These are phyloP conservation scores for Sorex maritimensis DNA, from an alignment of 2,797 vertebrate genomes.

Conservation along the genomic window DNA sequence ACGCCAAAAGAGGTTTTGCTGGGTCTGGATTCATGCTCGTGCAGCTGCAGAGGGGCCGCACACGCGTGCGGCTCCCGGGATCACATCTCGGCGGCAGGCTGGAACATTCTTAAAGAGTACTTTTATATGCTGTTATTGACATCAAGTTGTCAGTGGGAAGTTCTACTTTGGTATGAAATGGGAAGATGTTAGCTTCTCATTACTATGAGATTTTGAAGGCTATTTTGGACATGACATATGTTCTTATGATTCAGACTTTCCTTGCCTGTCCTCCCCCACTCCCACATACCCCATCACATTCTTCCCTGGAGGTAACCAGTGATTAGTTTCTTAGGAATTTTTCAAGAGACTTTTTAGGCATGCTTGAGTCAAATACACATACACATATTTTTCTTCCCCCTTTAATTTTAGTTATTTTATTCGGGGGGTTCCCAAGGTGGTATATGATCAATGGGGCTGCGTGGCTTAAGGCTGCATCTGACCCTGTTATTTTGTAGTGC, in stretches of 20 bases:
- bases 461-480: too few relatives aligned
- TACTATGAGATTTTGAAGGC: neutral
- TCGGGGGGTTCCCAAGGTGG: neutral
- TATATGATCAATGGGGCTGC: neutral
- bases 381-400: neutral
- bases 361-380: neutral
- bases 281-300: neutral
- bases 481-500: too few relatives aligned
- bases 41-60: too few relatives aligned
- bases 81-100: too few relatives aligned
- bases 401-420: neutral
- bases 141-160: neutral
- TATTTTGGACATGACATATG: neutral
- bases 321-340: conserved; percentile 2
- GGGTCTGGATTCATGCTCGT: too few relatives aligned
- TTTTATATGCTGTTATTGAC: neutral
- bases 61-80: too few relatives aligned
- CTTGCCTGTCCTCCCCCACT: neutral
- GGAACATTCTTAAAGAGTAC: neutral
- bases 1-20: too few relatives aligned
- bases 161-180: neutral
- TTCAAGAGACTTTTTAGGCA: neutral
- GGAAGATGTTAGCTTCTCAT: neutral
- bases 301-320: neutral
- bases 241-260: neutral